Percentiles rank a stretch among this genome's conserved stretches.
Evolutionary conservation across 1,140 invertebrate species (phyloP).

Genomic region (Reticulitermes speratus): DNA sequence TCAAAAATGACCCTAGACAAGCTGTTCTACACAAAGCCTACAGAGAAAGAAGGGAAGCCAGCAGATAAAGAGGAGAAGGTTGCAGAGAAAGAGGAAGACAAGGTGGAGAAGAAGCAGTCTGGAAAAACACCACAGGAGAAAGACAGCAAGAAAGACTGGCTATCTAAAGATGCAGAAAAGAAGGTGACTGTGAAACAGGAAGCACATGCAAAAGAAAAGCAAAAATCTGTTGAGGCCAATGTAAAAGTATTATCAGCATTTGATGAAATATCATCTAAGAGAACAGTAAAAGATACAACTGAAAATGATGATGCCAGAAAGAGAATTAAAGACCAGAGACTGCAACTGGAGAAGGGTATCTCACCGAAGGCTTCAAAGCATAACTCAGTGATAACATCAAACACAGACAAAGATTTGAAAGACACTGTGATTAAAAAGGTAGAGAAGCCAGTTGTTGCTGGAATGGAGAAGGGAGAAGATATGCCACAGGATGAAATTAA

Average conservation of each 20-base stretch:
- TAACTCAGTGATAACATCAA: slow-evolving; percentile 27
- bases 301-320: slow-evolving; percentile 3
- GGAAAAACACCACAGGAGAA: not conserved
- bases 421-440: slow-evolving; percentile 33
- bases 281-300: not conserved
- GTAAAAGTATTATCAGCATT: not conserved
- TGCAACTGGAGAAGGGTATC: not conserved
- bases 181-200: not conserved
- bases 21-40: slow-evolving; percentile 34
- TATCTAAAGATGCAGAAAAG: not conserved
- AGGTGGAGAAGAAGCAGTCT: not conserved
- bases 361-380: slow-evolving; percentile 20
- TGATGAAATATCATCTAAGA: not conserved
- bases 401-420: slow-evolving; percentile 32
- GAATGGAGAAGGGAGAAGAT: not conserved
- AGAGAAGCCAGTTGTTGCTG: slow-evolving; percentile 2
- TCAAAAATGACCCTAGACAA: slow-evolving; percentile 22
- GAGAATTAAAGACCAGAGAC: not conserved
- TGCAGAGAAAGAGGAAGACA: not conserved
- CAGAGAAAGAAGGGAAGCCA: not conserved
- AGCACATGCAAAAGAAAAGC: not conserved
- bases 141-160: not conserved
- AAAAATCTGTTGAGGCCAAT: not conserved
- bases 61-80: slow-evolving; percentile 22
- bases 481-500: not conserved